Percentiles rank a stretch among this genome's conserved stretches.
Conservation (phyloP, 2,888 invertebrate species). For the Dione juno region DNA sequence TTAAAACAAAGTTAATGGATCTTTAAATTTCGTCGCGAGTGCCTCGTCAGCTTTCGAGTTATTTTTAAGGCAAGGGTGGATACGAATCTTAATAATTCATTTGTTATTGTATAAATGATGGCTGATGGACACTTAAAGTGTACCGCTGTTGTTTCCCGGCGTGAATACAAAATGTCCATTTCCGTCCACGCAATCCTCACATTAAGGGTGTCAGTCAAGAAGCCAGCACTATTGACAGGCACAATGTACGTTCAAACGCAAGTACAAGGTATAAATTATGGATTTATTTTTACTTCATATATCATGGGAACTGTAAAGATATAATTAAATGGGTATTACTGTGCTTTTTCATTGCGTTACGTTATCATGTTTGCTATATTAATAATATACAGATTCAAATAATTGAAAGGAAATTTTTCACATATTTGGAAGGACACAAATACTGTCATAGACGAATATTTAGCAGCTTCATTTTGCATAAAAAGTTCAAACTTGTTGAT, state of each 20-base stretch:
- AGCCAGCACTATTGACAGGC: constrained; percentile 53
- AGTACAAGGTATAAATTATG: constrained; percentile 38
- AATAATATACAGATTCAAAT: no score
- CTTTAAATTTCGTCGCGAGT: constrained; percentile 44
- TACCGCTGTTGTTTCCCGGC: constrained; percentile 66
- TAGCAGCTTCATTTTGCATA: no score
- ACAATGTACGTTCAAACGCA: constrained; percentile 48
- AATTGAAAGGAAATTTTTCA: no score
- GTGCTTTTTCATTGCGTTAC: not conserved
- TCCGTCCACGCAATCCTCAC: constrained; percentile 77
- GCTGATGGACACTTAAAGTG: constrained; percentile 68
- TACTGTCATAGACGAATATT: no score
- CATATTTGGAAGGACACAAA: no score
- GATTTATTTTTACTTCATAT: constrained; percentile 11
- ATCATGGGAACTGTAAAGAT: not conserved
- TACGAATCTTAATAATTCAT: constrained; percentile 66
- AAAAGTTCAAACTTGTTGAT: no score
- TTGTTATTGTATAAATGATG: constrained; percentile 71
- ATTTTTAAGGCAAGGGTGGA: constrained; percentile 56
- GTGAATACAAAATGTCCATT: constrained; percentile 77
- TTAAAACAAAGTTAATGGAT: constrained; percentile 49
- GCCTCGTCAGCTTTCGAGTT: constrained; percentile 52
- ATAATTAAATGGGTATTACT: not conserved
- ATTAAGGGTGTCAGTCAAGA: constrained; percentile 76
- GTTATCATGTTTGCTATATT: no score